These are phyloP conservation scores for Synchiropus splendidus DNA, from an alignment of 2,113 vertebrate species.

Conservation along the genomic window DNA sequence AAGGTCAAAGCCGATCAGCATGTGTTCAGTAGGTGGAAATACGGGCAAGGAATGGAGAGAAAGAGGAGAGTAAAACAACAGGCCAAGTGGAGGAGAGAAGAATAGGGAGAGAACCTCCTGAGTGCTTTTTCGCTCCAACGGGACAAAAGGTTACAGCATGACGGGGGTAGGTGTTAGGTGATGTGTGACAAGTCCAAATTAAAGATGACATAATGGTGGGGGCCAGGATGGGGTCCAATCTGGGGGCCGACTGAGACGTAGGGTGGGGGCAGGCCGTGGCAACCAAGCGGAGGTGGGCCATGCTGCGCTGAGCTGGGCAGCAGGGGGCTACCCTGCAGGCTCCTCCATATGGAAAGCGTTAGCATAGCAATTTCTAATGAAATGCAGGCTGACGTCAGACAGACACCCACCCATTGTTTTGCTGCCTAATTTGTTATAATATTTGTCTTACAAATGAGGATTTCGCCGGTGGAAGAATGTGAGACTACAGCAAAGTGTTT, in stretches of 20 bases:
- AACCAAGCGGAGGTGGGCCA: conserved; percentile 49
- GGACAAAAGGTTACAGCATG: conserved; percentile 67
- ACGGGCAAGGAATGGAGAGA: conserved; percentile 25
- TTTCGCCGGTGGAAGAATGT: conserved; percentile 35
- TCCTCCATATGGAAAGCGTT: conserved; percentile 71
- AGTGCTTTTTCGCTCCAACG: conserved; percentile 44
- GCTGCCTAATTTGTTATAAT: conserved; percentile 70
- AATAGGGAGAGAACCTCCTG: conserved; percentile 37
- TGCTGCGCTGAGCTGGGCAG: conserved; percentile 53
- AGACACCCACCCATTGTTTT: conserved; percentile 66
- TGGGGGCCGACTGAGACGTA: conserved; percentile 34
- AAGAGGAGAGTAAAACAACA: conserved; percentile 52
- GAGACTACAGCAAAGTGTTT: conserved; percentile 16
- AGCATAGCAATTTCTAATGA: conserved; percentile 66
- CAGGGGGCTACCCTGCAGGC: conserved; percentile 60
- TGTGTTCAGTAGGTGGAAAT: conserved; percentile 8
- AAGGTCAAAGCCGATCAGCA: not conserved
- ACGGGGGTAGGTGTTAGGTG: conserved; percentile 64
- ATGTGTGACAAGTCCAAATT: conserved; percentile 68
- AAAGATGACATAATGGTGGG: conserved; percentile 67
- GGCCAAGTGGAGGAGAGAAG: conserved; percentile 43
- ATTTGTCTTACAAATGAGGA: conserved; percentile 69
- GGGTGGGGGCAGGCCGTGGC: conserved; percentile 47
- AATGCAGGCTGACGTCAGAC: conserved; percentile 69
- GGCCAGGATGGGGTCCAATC: conserved; percentile 50